Conservation (phyloP, 2,113 vertebrate species). For the Delphinapterus leucas region DNA sequence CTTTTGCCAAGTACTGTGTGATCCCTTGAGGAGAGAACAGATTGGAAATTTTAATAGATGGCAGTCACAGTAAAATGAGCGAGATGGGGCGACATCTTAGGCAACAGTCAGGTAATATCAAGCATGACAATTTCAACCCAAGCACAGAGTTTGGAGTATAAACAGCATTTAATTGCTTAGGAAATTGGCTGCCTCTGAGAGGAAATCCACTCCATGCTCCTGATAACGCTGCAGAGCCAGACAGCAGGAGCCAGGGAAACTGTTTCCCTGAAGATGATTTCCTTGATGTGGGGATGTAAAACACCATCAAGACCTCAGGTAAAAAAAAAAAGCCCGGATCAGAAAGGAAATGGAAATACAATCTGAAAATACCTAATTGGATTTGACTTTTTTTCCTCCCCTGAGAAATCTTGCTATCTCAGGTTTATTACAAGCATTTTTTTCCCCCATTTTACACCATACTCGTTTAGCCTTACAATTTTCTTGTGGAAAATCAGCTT, state of each 20-base stretch:
- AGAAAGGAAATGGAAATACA: conserved; percentile 41
- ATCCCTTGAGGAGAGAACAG: conserved; percentile 84
- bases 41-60: conserved; percentile 85
- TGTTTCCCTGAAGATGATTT: conserved; percentile 47
- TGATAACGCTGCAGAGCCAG: conserved; percentile 44
- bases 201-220: conserved; percentile 67
- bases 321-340: not conserved
- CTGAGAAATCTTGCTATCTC: conserved; percentile 39
- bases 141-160: conserved; percentile 76
- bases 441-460: not conserved
- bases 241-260: conserved; percentile 14
- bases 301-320: not conserved
- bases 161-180: conserved; percentile 82
- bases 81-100: conserved; percentile 71
- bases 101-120: conserved; percentile 79
- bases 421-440: conserved; percentile 8
- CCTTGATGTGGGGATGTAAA: conserved; percentile 45
- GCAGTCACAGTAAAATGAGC: conserved; percentile 77
- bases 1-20: conserved; percentile 76
- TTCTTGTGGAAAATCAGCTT: conserved; percentile 50
- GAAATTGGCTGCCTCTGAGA: conserved; percentile 72
- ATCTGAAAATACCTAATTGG: conserved; percentile 54
- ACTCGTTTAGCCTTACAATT: conserved; percentile 66
- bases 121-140: conserved; percentile 75
- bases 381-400: conserved; percentile 41